Evolutionary conservation across 2,113 vertebrate genomes (phyloP), one percentile per base, ranked within the genome.

Genomic region (Podarcis muralis): DNA sequence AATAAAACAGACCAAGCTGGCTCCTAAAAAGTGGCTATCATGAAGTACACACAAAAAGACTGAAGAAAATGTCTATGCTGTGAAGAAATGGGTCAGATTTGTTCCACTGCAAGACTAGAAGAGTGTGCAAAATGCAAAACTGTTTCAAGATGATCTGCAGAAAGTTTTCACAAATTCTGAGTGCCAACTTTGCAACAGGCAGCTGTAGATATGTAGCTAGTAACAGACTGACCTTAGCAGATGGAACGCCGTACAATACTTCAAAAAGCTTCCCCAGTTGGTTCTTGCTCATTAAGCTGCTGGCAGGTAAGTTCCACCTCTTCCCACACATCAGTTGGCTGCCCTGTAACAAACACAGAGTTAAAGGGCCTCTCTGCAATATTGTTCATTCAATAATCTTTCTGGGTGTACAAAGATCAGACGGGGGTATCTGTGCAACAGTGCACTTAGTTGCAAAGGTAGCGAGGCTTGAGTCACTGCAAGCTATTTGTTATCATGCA

Each of bases 11-110:
- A 9, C 22, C 11, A 25, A 57, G 66, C 9, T 32, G 20, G 35
- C 35, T 66, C 57, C 12, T 27, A 65, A 66, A 72, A 30, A 66
- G 27, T 59, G 16, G 89, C 84, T 91, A 40, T 5, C 0, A 0
- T 48, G 0, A 84, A 85, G 81, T 0, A 4, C 76, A 32, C 30
- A 32, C n/a, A n/a, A 35, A 37, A 25, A 68, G 23, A 27, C 23
- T 4, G 27, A n/a, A 48, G 18, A 53, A 72, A 84, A 53, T 72
- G 13, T 3, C 8, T 25, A 43, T 9, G 1, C 59, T 16, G 32
- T 7, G 12, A 8, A 40, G 25, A 48, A 48, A n/a, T 69, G 68
- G 23, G 13, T 37, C 35, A 83, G 43, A 83, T 68, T 37, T 2
- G 25, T 66, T 37, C 59, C 59, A 65, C 11, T 72, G 32, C 9